Evolutionary conservation across 2,113 vertebrate species (phyloP).

Genomic region (Oryzias javanicus): DNA sequence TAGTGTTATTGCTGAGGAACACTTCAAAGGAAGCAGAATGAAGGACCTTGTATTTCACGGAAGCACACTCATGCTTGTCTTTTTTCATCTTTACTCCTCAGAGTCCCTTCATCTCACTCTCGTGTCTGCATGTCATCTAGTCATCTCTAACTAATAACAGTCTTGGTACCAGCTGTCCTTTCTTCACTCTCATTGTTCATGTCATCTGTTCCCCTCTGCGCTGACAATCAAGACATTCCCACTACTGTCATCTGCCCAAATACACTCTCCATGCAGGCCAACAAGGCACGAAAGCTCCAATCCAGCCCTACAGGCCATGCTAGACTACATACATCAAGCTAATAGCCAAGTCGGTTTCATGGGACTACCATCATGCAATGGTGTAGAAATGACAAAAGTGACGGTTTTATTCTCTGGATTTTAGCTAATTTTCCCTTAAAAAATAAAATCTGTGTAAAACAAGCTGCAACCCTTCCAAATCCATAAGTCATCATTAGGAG

Average conservation of each 20-base stretch:
- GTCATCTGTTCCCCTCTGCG: conserved; percentile 2
- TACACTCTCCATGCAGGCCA: conserved; percentile 15
- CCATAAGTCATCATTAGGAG: conserved; percentile 30
- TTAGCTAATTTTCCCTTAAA: too few species aligned
- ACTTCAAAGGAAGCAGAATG: conserved; percentile 53
- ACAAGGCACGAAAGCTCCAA: conserved; percentile 33
- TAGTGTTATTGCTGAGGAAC: conserved; percentile 46
- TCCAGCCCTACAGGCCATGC: conserved; percentile 11
- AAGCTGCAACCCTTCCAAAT: background rate
- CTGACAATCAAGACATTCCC: conserved; percentile 38
- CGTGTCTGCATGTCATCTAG: conserved; percentile 62
- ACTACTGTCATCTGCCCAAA: conserved; percentile 38
- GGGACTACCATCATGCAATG: too few species aligned
- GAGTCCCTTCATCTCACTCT: conserved; percentile 45
- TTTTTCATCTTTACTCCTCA: conserved; percentile 42
- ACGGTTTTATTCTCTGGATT: too few species aligned
- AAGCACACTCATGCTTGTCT: conserved; percentile 25
- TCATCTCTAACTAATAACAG: conserved; percentile 54
- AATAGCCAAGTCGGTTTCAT: too few species aligned
- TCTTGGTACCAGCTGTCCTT: conserved; percentile 48
- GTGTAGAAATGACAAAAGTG: too few species aligned
- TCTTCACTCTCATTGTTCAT: conserved; percentile 21
- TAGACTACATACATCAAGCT: too few species aligned
- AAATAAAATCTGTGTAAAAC: too few species aligned
- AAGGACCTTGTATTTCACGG: conserved; percentile 44